phyloP scores from a whole-genome alignment of 2,888 invertebrate genomes.

The Malthinus flaveolus region DNA sequence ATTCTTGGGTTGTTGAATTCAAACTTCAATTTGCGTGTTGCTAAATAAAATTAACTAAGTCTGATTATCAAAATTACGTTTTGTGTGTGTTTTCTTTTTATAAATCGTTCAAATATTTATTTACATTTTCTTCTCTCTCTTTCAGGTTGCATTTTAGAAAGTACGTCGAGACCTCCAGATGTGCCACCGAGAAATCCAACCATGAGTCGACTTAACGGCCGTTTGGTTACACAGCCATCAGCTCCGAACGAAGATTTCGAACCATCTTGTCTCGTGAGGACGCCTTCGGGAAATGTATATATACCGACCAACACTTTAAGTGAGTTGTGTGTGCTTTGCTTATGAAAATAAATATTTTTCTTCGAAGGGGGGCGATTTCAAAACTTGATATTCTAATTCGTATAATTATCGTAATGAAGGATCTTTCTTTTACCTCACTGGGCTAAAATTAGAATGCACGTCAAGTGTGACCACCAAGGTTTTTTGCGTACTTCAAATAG shows the following conservation, averaged over 20 bases:
- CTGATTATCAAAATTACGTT: conserved; percentile 6
- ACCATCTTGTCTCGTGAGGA: conserved; percentile 87
- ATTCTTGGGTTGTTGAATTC: conserved; percentile 11
- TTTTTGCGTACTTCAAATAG: no score
- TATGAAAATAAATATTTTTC: neutral
- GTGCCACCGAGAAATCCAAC: conserved; percentile 90
- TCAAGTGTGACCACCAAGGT: no score
- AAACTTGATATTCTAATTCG: no score
- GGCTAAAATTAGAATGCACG: no score
- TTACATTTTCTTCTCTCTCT: conserved; percentile 34
- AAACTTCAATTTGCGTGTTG: conserved; percentile 19
- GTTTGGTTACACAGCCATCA: conserved; percentile 80
- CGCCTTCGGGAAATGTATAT: conserved; percentile 91
- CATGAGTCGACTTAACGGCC: conserved; percentile 89
- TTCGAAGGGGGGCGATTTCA: no score
- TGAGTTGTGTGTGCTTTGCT: conserved; percentile 10
- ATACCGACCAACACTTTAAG: conserved; percentile 77
- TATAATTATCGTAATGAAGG: no score
- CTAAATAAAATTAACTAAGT: conserved; percentile 19
- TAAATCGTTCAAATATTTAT: neutral
- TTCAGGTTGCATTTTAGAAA: conserved; percentile 85
- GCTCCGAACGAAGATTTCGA: conserved; percentile 74
- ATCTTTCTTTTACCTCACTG: no score
- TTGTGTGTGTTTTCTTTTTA: conserved; percentile 8
- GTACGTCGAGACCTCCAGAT: conserved; percentile 80